phyloP scores from a whole-genome alignment of 2,113 vertebrate species.

The Gobiocypris rarus region DNA sequence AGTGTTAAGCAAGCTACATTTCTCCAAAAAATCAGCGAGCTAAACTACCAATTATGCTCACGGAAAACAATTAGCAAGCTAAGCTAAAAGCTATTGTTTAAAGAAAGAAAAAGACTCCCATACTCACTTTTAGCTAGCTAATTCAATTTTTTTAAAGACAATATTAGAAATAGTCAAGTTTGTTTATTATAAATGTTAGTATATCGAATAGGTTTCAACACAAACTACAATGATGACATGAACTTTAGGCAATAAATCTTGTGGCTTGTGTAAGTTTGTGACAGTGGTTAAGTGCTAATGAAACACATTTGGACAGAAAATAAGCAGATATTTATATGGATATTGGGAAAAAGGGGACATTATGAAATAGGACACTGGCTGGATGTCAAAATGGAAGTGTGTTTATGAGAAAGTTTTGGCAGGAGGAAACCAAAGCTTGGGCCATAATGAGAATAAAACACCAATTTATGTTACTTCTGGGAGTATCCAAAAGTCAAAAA shows the following conservation, averaged over 20 bases:
- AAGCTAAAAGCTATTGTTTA: slow-evolving; percentile 5
- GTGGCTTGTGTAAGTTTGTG: slow-evolving; percentile 14
- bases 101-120: neutral
- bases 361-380: slow-evolving; percentile 71
- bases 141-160: neutral
- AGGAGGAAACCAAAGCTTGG: slow-evolving; percentile 62
- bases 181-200: neutral
- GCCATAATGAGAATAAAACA: slow-evolving; percentile 71
- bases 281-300: slow-evolving; percentile 38
- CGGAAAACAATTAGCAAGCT: neutral
- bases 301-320: slow-evolving; percentile 56
- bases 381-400: slow-evolving; percentile 67
- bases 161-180: neutral
- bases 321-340: slow-evolving; percentile 50
- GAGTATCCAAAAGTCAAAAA: slow-evolving; percentile 65
- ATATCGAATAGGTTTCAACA: neutral
- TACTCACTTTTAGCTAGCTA: neutral
- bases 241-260: neutral
- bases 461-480: slow-evolving; percentile 72
- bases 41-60: neutral
- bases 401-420: slow-evolving; percentile 75
- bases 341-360: neutral
- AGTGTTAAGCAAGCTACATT: neutral
- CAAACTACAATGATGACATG: too few relatives aligned
- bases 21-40: neutral